Evolutionary conservation across 2,888 invertebrate genomes (phyloP).

Genomic region (Drosophila picticornis): DNA sequence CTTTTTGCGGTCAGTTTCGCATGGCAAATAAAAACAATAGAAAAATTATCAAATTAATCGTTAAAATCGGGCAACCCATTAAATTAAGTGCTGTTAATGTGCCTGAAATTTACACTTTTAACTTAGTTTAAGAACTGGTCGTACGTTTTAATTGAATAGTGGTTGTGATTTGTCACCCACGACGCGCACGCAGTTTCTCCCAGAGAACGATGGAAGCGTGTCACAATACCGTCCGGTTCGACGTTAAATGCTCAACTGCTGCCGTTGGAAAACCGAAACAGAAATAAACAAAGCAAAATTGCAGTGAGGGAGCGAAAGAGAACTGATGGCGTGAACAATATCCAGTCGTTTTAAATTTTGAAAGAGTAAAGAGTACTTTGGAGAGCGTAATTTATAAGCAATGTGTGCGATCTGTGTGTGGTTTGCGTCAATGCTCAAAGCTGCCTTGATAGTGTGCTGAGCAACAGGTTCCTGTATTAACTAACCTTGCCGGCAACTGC

Average conservation of each 20-base stretch:
- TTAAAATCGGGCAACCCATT: neutral
- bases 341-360: slow-evolving; percentile 28
- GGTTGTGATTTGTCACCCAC: slow-evolving; percentile 52
- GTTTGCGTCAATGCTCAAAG: slow-evolving; percentile 24
- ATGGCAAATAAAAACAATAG: slow-evolving; percentile 30
- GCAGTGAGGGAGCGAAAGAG: slow-evolving; percentile 32
- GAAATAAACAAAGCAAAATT: slow-evolving; percentile 67
- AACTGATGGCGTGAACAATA: slow-evolving; percentile 12
- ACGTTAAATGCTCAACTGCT: slow-evolving; percentile 65
- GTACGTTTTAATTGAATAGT: slow-evolving; percentile 24
- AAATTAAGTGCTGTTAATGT: slow-evolving; percentile 2
- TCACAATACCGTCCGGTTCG: slow-evolving; percentile 54
- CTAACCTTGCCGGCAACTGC: neutral
- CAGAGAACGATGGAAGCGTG: slow-evolving; percentile 51
- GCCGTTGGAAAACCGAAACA: slow-evolving; percentile 52
- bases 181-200: slow-evolving; percentile 43
- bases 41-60: neutral
- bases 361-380: slow-evolving; percentile 1
- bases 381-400: neutral
- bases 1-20: slow-evolving; percentile 17
- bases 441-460: neutral
- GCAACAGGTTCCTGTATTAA: neutral
- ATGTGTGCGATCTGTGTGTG: slow-evolving; percentile 22
- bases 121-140: slow-evolving; percentile 29
- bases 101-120: slow-evolving; percentile 15